Evolutionary conservation across 2,113 vertebrate species (phyloP).

Genomic region (Xyrauchen texanus): DNA sequence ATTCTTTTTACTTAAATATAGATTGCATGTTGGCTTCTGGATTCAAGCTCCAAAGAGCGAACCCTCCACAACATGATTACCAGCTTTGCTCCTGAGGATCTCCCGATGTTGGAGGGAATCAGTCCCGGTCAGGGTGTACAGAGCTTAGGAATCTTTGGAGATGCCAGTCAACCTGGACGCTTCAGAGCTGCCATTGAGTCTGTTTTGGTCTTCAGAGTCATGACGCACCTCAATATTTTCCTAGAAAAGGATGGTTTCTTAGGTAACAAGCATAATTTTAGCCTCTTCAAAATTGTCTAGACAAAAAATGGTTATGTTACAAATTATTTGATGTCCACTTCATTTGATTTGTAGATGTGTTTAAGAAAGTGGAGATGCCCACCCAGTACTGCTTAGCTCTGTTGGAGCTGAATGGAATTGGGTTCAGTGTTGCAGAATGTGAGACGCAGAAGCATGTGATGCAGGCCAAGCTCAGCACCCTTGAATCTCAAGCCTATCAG

Average conservation of each 20-base stretch:
- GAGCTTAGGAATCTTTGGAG: constrained; percentile 77
- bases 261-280: constrained; percentile 68
- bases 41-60: constrained; percentile 85
- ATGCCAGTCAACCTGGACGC: constrained; percentile 76
- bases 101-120: constrained; percentile 83
- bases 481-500: constrained; percentile 85
- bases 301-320: not conserved
- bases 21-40: constrained; percentile 93
- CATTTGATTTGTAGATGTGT: constrained; percentile 73
- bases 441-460: constrained; percentile 91
- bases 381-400: constrained; percentile 89
- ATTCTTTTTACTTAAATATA: constrained; percentile 51
- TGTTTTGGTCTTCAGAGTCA: constrained; percentile 80
- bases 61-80: constrained; percentile 91
- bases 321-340: constrained; percentile 1
- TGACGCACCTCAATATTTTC: constrained; percentile 78
- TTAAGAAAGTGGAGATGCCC: constrained; percentile 89
- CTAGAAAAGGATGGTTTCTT: constrained; percentile 83
- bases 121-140: constrained; percentile 74
- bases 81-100: constrained; percentile 81
- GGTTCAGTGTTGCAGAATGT: constrained; percentile 87
- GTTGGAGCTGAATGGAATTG: constrained; percentile 92
- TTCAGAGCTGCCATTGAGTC: constrained; percentile 84
- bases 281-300: not conserved
- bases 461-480: constrained; percentile 86